Evolutionary conservation across 2,888 invertebrate genomes (phyloP).

Genomic region (Rhagonycha lutea): DNA sequence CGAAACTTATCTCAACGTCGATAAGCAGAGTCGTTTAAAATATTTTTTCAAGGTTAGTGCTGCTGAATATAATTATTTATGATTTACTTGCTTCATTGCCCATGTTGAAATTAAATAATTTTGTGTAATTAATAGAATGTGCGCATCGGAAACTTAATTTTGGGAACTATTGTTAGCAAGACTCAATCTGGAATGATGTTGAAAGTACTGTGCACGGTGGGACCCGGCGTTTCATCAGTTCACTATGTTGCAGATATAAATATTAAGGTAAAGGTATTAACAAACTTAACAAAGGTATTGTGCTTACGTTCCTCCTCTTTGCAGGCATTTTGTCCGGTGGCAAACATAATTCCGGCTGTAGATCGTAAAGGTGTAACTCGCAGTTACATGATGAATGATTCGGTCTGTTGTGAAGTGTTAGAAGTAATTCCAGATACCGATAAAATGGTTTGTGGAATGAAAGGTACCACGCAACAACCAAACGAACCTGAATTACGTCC

Average conservation of each 20-base stretch:
- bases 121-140: conserved; percentile 58
- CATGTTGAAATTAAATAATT: background rate
- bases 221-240: conserved; percentile 70
- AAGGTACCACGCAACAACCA: conserved; percentile 72
- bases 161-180: conserved; percentile 77
- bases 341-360: conserved; percentile 75
- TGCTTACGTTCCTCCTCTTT: conserved; percentile 17
- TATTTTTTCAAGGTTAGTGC: conserved; percentile 78
- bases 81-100: too few species aligned
- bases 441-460: conserved; percentile 87
- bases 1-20: conserved; percentile 82
- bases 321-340: conserved; percentile 70
- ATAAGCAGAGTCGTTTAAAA: conserved; percentile 74
- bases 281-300: conserved; percentile 14
- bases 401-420: conserved; percentile 85
- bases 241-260: conserved; percentile 85
- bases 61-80: background rate
- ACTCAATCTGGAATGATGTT: conserved; percentile 75
- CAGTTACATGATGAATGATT: conserved; percentile 80
- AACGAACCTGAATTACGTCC: conserved; percentile 73
- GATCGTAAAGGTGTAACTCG: conserved; percentile 79
- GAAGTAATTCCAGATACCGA: conserved; percentile 86
- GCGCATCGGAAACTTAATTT: conserved; percentile 78
- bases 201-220: conserved; percentile 83
- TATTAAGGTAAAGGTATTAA: conserved; percentile 69